Percentiles rank a stretch among this genome's conserved stretches.
These are phyloP conservation scores for Whitmania pigra DNA, from an alignment of 1,140 invertebrate genomes.

Conservation along the genomic window DNA sequence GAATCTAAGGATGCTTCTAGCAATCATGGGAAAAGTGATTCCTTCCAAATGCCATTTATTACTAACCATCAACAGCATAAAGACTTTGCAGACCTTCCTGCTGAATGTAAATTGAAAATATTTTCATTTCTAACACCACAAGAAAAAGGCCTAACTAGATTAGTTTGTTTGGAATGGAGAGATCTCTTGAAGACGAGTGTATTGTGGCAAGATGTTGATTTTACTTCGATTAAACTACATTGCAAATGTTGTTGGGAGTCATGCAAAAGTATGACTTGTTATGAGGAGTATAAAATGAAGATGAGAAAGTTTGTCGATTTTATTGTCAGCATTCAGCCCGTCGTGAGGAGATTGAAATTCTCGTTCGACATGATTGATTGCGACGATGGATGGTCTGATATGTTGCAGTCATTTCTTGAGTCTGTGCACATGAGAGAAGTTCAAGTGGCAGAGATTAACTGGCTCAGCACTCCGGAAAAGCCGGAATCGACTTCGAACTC, in stretches of 20 bases:
- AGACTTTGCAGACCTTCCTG: constrained; percentile 27
- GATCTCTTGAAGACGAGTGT: constrained; percentile 27
- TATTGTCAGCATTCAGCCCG: constrained; percentile 29
- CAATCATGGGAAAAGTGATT: neutral
- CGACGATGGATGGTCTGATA: constrained; percentile 30
- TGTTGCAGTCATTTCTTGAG: constrained; percentile 29
- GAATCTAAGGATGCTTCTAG: neutral
- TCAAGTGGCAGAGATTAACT: constrained; percentile 33
- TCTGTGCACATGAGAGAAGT: constrained; percentile 28
- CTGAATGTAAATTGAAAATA: constrained; percentile 35
- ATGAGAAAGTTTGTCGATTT: constrained; percentile 30
- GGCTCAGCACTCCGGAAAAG: constrained; percentile 36
- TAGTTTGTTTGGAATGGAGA: constrained; percentile 35
- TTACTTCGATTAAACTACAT: constrained; percentile 25
- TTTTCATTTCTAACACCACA: constrained; percentile 32
- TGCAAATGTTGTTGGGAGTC: neutral
- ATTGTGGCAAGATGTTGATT: constrained; percentile 33
- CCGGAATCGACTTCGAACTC: constrained; percentile 31
- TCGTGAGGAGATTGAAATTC: constrained; percentile 32
- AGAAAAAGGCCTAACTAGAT: constrained; percentile 31
- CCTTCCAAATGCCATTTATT: neutral
- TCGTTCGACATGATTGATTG: constrained; percentile 36
- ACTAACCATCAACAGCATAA: neutral
- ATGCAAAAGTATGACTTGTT: constrained; percentile 32
- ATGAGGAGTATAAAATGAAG: constrained; percentile 32